Evolutionary conservation across 2,797 vertebrate species (phyloP), one percentile per base, ranked within the genome.

Genomic region (Pygocentrus nattereri): DNA sequence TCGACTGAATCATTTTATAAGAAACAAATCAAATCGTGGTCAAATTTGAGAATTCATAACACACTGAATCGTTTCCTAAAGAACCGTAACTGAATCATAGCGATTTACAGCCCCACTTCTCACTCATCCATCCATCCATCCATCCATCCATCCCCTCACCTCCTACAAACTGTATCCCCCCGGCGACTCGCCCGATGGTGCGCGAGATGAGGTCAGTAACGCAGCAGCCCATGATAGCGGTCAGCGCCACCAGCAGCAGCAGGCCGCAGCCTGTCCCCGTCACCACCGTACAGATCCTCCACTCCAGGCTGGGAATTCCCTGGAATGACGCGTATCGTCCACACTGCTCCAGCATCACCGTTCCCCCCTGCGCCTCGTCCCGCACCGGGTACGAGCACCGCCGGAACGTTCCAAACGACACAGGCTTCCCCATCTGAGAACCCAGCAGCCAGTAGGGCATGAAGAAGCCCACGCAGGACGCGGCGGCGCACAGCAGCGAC

Each of bases 271-370:
- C 98, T 87, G 97, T 94, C 12, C 98, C 98, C 0, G 97, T 98
- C 88, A 99, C 96, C 85, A 99, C 93, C 0, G 97, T 98, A 90
- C 97, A 99, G 94, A 98, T 97, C 90, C 96, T 94, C 97, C 98
- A 99, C 81, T 97, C 97, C 0, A 96, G 89, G 0, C 98, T 99
- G 0, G 98, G 98, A 86, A 99, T 99, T 86, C 96, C 97, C 84
- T 95, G 92, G 91, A 99, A 99, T 30, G 97, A 97, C 76, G 98
- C 97, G 0, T 99, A 99, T 85, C 97, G 96, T 56, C 98, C 98
- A 11, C 98, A 99, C 87, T 98, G 96, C 93, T 99, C 97, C 92
- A 99, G 93, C 97, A 99, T 99, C 87, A 98, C 95, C 0, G 96
- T 98, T 56, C 94, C 94, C 91, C 97, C 96, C 38, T 92, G 93